phyloP scores from a whole-genome alignment of 2,797 vertebrate genomes.

The Accipiter minullus region DNA sequence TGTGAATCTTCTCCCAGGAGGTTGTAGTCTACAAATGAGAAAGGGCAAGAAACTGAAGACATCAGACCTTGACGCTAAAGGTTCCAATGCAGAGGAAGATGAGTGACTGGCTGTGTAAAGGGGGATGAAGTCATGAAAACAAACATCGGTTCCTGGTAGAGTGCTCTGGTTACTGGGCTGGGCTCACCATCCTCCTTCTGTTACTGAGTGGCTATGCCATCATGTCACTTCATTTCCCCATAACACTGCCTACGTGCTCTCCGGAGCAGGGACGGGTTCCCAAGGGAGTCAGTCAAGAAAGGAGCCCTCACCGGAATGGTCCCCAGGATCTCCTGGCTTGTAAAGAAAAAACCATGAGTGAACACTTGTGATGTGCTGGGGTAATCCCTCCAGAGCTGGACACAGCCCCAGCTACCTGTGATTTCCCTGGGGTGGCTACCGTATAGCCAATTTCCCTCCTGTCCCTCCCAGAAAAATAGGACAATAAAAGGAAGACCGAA shows the following conservation, averaged over 20 bases:
- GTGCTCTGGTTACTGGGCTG: neutral
- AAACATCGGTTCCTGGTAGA: neutral
- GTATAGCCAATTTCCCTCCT: fast-evolving
- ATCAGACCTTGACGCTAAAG: neutral
- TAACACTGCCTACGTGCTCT: neutral
- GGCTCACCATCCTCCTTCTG: neutral
- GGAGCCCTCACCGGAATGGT: neutral
- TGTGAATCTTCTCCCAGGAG: neutral
- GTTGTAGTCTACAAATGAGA: neutral
- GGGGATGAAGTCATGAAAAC: neutral
- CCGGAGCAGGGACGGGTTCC: neutral
- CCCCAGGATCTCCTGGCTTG: neutral
- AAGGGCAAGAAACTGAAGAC: neutral
- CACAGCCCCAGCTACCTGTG: neutral
- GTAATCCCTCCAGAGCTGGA: neutral
- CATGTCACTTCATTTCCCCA: neutral
- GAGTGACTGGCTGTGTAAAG: neutral
- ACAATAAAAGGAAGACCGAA: neutral
- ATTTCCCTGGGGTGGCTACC: neutral
- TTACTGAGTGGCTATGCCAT: neutral
- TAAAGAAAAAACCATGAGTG: neutral
- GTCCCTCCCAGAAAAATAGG: neutral
- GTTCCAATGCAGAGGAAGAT: neutral
- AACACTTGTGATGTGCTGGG: neutral
- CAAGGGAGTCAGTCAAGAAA: neutral